Percentiles rank a stretch among this genome's conserved stretches.
phyloP scores from a whole-genome alignment of 1,140 invertebrate genomes.

The Elysia chlorotica region DNA sequence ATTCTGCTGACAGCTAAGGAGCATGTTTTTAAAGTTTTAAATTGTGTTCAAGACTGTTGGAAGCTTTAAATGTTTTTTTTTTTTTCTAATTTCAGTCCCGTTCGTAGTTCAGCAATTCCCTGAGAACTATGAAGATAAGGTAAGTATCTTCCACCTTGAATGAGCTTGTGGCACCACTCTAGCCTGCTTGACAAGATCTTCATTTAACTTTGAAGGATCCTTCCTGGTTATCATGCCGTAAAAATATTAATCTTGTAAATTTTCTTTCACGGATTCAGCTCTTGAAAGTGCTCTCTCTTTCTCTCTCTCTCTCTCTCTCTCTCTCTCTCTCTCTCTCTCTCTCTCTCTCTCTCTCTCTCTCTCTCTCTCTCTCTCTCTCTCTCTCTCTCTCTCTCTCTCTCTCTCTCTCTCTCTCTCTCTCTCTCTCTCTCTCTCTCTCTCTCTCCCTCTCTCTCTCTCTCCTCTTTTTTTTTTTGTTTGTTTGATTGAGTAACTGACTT shows the following conservation, averaged over 20 bases:
- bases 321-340: not conserved
- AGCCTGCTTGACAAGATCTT: not conserved
- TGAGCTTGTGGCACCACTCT: no score
- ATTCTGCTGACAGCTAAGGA: not conserved
- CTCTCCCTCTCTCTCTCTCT: conserved; percentile 49
- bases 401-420: conserved; percentile 1
- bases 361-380: not conserved
- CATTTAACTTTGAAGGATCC: not conserved
- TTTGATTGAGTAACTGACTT: conserved; percentile 49
- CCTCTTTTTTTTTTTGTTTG: conserved; percentile 70
- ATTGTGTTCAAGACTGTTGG: not conserved
- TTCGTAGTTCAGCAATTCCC: conserved; percentile 49
- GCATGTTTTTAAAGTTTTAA: not conserved
- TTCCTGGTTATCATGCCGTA: not conserved
- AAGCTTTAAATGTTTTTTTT: not conserved
- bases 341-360: not conserved
- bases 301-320: not conserved
- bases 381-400: not conserved
- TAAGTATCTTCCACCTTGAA: no score
- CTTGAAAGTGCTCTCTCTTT: not conserved
- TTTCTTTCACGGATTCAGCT: no score
- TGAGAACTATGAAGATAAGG: conserved; percentile 41
- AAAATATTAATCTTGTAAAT: no score
- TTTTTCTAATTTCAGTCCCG: conserved; percentile 32
- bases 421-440: not conserved